A percentile compares a stretch with the other conserved stretches of the same genome.
Conservation (phyloP, 2,113 vertebrate genomes). For the Oncorhynchus mykiss region DNA sequence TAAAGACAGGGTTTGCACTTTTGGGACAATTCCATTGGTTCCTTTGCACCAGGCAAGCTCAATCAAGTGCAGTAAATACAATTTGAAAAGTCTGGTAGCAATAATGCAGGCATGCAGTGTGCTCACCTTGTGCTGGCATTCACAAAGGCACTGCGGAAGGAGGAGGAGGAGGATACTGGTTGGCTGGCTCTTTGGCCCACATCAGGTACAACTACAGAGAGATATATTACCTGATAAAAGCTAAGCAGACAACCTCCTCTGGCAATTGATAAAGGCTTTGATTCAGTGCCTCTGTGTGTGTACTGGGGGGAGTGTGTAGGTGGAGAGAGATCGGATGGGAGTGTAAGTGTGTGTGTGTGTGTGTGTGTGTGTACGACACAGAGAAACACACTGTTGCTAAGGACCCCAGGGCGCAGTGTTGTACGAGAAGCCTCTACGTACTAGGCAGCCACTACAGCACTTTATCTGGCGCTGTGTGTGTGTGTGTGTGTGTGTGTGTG, state of each 20-base stretch:
- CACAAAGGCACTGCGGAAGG: background rate
- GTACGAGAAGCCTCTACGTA: slow-evolving; percentile 44
- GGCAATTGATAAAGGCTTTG: background rate
- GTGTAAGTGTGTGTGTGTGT: slow-evolving; percentile 26
- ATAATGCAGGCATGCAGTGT: no score
- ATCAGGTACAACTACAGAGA: background rate
- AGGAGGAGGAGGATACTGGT: background rate
- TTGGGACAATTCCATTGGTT: no score
- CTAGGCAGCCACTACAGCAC: slow-evolving; percentile 20
- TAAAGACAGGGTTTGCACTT: no score
- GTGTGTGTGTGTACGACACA: no score
- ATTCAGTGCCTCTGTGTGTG: slow-evolving; percentile 16
- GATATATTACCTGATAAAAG: slow-evolving; percentile 50
- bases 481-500: background rate
- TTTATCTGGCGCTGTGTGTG: slow-evolving; percentile 1
- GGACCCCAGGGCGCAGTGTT: slow-evolving; percentile 40
- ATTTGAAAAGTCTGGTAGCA: no score
- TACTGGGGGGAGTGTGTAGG: slow-evolving; percentile 1
- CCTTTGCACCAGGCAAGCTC: no score
- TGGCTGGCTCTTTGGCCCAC: background rate
- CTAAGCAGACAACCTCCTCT: slow-evolving; percentile 34
- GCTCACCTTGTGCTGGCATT: no score
- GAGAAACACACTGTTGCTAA: slow-evolving; percentile 30
- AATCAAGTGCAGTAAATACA: no score
- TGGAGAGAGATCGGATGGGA: background rate